Percentiles rank a stretch among this genome's conserved stretches.
Evolutionary conservation across 2,797 vertebrate genomes (phyloP).

Genomic region (Acanthiza pusilla): DNA sequence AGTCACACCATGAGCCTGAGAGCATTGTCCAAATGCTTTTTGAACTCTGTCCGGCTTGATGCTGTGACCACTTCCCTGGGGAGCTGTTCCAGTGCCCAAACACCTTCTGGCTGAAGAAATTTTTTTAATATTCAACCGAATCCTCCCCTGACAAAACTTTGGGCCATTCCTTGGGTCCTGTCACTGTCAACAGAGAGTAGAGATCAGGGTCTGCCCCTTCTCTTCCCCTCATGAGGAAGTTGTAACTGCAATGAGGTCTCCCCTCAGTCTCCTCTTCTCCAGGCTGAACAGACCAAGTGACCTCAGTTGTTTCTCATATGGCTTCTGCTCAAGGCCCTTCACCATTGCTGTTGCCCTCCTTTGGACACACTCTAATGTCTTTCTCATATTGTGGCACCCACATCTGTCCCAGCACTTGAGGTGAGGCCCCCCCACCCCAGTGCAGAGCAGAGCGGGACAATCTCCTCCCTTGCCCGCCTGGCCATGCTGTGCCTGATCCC

Average conservation of each 20-base stretch:
- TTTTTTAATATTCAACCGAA: background rate
- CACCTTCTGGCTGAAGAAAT: background rate
- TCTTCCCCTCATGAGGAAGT: background rate
- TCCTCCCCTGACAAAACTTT: too few species aligned
- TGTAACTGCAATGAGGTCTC: background rate
- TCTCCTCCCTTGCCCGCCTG: background rate
- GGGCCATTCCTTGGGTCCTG: background rate
- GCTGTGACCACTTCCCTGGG: background rate
- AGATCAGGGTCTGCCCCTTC: background rate
- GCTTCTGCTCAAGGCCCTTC: background rate
- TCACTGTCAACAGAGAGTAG: background rate
- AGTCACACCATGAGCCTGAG: background rate
- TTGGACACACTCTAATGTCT: background rate
- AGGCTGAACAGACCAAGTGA: background rate
- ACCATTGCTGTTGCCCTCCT: background rate
- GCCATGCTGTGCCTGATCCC: background rate
- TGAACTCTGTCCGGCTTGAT: background rate
- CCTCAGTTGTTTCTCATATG: accelerated
- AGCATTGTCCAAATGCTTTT: background rate
- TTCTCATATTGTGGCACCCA: too few species aligned
- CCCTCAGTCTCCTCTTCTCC: background rate
- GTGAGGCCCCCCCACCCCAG: accelerated
- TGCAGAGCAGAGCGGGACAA: background rate
- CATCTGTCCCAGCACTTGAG: accelerated
- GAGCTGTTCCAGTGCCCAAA: background rate